Conservation (phyloP, 2,797 vertebrate species). For the Pipistrellus pygmaeus region DNA sequence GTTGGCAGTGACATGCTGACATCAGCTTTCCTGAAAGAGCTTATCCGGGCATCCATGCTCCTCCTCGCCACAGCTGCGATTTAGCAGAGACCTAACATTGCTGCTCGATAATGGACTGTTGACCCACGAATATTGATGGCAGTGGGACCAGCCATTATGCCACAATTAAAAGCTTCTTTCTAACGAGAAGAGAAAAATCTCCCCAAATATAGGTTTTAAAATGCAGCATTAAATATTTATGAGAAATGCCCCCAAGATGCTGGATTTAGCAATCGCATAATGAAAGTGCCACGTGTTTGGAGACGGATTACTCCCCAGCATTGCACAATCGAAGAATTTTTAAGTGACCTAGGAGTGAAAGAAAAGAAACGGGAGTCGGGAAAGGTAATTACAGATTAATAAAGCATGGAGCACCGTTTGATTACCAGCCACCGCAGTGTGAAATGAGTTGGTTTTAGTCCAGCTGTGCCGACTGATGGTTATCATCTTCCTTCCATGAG, state of each 20-base stretch:
- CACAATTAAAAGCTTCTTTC: conserved; percentile 79
- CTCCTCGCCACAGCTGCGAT: neutral
- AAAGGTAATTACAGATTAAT: conserved; percentile 72
- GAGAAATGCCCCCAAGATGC: conserved; percentile 73
- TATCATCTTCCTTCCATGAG: conserved; percentile 42
- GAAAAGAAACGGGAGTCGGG: neutral
- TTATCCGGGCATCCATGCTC: neutral
- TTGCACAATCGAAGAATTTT: conserved; percentile 72
- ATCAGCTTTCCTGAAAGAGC: conserved; percentile 60
- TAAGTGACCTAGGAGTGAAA: conserved; percentile 73
- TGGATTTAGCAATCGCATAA: conserved; percentile 74
- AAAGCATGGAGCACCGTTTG: conserved; percentile 72
- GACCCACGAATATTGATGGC: conserved; percentile 69
- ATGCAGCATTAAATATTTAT: conserved; percentile 76
- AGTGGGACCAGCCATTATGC: conserved; percentile 60
- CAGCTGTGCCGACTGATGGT: conserved; percentile 71
- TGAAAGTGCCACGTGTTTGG: conserved; percentile 58
- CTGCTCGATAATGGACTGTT: conserved; percentile 62
- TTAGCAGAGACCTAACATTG: conserved; percentile 51
- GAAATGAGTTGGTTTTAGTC: conserved; percentile 81
- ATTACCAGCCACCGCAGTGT: conserved; percentile 73
- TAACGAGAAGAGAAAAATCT: conserved; percentile 73
- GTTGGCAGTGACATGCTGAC: conserved; percentile 63
- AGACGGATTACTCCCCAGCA: conserved; percentile 64
- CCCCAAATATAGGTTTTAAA: conserved; percentile 76